Evolutionary conservation across 2,888 invertebrate species (phyloP), one percentile per base, ranked within the genome.

Genomic region (Cotesia congregata): DNA sequence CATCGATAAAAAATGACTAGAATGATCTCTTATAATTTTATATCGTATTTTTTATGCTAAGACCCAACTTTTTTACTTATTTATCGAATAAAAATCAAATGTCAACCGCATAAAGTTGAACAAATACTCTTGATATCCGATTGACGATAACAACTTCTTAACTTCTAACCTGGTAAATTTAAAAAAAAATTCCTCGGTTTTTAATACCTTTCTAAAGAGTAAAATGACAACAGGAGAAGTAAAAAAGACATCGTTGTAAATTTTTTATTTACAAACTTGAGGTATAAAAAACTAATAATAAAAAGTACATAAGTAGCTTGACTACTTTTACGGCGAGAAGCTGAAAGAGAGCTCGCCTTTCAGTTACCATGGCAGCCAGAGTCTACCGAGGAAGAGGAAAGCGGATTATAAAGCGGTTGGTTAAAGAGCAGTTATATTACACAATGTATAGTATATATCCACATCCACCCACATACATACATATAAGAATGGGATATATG

Each of bases 391-490:
- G 74, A 75, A 82, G 80, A 80, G 84, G 74, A 85, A 85, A 87
- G 83, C 84, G 84, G 85, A 86, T 86, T 85, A 85, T 84, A 81
- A 65, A 72, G 84, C 80, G 83, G 84, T 85, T 83, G 83, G 83
- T 85, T 85, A 85, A 86, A 85, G 86, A 85, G 83, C 84, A 85
- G 83, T 85, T 85, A 83, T 83, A 81, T 81, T 84, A 84, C 75
- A 83, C 81, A 39, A 67, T 50, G 50, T 50, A 50, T 50, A 41
- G 61, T 50, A 12, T 65, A 65, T 65, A 65, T 65, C 12, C 30
- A 65, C 12, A 65, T 65, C 15, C n/a, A 62, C 17, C 9, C 60
- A 62, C 15, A 30, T 65, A 67, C 67, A 73, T 67, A 39, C 61
- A 39, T 39, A 39, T 61, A 71, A 61, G 39, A 39, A 61, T 59